These are phyloP conservation scores for Agonopterix arenella DNA, from an alignment of 2,888 invertebrate species.

Conservation along the genomic window DNA sequence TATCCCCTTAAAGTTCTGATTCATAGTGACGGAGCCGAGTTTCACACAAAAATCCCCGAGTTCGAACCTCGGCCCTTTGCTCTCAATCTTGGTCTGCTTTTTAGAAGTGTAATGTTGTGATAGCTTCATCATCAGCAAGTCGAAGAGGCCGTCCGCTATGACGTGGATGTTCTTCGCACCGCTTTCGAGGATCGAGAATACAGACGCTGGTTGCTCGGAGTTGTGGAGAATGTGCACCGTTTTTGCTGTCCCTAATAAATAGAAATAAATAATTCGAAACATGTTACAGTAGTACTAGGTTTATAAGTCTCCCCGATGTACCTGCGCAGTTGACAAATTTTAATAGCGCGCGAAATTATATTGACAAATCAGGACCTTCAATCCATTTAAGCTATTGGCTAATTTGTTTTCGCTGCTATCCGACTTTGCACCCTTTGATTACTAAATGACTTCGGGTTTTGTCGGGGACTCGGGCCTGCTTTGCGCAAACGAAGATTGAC, in stretches of 20 bases:
- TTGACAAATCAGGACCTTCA: no score
- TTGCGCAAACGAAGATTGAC: no score
- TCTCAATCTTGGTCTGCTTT: slow-evolving; percentile 92
- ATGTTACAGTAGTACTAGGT: no score
- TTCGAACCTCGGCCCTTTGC: slow-evolving; percentile 92
- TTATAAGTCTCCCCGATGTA: no score
- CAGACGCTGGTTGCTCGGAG: slow-evolving; percentile 96
- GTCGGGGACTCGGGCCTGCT: no score
- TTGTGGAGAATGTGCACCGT: slow-evolving; percentile 96
- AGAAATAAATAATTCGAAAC: neutral
- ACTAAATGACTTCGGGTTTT: no score
- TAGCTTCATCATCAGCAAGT: slow-evolving; percentile 93
- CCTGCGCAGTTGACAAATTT: no score
- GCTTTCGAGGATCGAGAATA: slow-evolving; percentile 93
- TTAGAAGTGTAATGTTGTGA: slow-evolving; percentile 92
- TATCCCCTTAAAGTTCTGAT: slow-evolving; percentile 95
- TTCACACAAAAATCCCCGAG: slow-evolving; percentile 96
- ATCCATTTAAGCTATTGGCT: no score
- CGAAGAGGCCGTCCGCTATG: slow-evolving; percentile 93
- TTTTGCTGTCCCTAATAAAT: slow-evolving; percentile 81
- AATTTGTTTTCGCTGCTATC: no score
- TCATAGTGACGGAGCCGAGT: slow-evolving; percentile 94
- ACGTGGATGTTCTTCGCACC: slow-evolving; percentile 91
- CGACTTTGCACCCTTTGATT: no score
- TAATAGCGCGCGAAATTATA: no score